Evolutionary conservation across 2,113 vertebrate genomes (phyloP), one percentile per base, ranked within the genome.

Genomic region (Bubo bubo): DNA sequence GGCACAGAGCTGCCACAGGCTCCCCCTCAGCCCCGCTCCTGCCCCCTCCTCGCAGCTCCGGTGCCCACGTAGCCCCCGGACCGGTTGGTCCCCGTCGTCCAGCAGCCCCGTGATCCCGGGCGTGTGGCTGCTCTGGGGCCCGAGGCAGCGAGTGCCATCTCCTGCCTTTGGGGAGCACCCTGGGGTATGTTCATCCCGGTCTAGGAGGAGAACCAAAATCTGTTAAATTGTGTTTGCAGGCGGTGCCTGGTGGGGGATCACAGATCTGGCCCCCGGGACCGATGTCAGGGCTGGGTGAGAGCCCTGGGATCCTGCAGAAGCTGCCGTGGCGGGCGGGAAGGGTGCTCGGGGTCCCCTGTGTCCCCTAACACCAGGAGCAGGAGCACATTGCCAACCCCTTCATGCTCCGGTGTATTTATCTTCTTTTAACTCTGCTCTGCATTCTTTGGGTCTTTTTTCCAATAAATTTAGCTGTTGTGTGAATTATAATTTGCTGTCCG

Each of bases 21-120:
- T 49, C 28, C 15, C 24, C 30, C 27, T 17, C 9, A 3, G 37
- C 21, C 37, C n/a, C 2, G 2, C 22, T 49, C 22, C 11, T 45
- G 14, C 18, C 22, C 43, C 43, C 24, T 75, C 26, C 30, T 34
- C 2, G 1, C 23, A 14, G 4, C 4, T 0, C 27, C 12, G 49
- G 37, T 43, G 27, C 21, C 59, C 76, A 24, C 2, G 3, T 28
- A 49, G n/a, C 35, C 59, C 8, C 1, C 4, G 8, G n/a, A 23
- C 1, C 2, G 0, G 4, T 1, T 1, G 10, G 70, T 50, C 56
- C 55, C 11, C 1, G 0, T 6, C 15, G 56, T 19, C 83, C 89
- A 49, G 52, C 26, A 41, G 56, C 50, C 10, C 41, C 3, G 0
- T 2, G 8, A 5, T 17, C 37, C 53, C 6, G 1, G 15, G 8